These are phyloP conservation scores for Daktulosphaira vitifoliae DNA, from an alignment of 1,140 invertebrate genomes.

Conservation along the genomic window DNA sequence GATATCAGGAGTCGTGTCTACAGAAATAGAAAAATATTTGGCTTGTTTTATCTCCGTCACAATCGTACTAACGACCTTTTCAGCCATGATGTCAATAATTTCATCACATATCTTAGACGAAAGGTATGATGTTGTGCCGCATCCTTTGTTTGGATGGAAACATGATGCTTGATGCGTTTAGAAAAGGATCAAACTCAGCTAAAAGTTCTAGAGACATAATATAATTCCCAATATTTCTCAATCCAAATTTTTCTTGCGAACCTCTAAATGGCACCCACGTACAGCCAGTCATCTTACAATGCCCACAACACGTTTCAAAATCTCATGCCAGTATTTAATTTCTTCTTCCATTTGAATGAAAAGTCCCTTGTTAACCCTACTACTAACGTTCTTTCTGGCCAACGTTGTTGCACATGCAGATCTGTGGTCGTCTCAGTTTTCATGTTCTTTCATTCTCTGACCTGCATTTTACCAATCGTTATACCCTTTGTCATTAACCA, in stretches of 20 bases:
- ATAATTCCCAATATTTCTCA: constrained; percentile 39
- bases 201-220: constrained; percentile 40
- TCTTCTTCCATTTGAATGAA: constrained; percentile 31
- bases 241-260: constrained; percentile 39
- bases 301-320: constrained; percentile 38
- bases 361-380: too few species aligned
- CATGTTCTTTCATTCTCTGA: constrained; percentile 36
- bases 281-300: constrained; percentile 38
- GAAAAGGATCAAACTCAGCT: constrained; percentile 35
- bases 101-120: constrained; percentile 36
- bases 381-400: constrained; percentile 28
- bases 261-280: constrained; percentile 39
- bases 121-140: constrained; percentile 35
- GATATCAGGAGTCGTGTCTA: constrained; percentile 23
- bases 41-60: constrained; percentile 39
- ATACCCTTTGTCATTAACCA: too few species aligned
- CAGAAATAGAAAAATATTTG: constrained; percentile 18
- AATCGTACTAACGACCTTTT: constrained; percentile 39
- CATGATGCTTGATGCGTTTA: constrained; percentile 34
- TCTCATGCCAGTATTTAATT: constrained; percentile 21
- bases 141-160: constrained; percentile 35
- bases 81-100: constrained; percentile 42
- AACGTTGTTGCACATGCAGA: constrained; percentile 18
- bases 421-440: constrained; percentile 38
- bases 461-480: constrained; percentile 40